Evolutionary conservation across 2,797 vertebrate genomes (phyloP), one percentile per base, ranked within the genome.

Genomic region (Leptodactylus fallax): DNA sequence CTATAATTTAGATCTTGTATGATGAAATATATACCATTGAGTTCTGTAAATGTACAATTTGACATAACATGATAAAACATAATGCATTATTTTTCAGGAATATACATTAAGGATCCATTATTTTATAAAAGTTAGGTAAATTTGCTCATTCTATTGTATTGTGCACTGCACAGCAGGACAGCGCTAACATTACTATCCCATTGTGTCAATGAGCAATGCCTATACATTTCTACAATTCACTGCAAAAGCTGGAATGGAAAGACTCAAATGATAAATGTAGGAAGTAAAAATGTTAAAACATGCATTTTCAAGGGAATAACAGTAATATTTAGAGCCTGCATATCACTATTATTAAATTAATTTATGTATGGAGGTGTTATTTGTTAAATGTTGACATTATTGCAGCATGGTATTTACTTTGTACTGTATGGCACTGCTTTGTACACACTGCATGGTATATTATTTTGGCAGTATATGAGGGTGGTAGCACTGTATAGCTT

Each of bases 1-100:
- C 27, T 85, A 53, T 85, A 85, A 85, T 85, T 85, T 85, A 51
- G 16, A 85, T 63, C 58, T 53, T 6, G 11, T 6, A n/a, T 45
- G 12, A 21, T 74, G 36, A 60, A 84, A 81, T 56, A 25, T 77
- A 74, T 63, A 21, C n/a, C 36, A 77, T 77, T 63, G 14, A 63
- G 72, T 63, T 49, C 16, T 63, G n/a, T 17, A 55, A 76, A 63
- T 74, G 25, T 63, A 65, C 8, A 85, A 60, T 85, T 63, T 85
- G n/a, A 65, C 58, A 63, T 74, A 61, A 51, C 47, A 85, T 63
- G 58, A 51, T 51, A 85, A 85, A 85, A 77, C 12, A 77, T 12
- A 11, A 51, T 85, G 27, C 21, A 12, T 60, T 61, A 53, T 63
- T 85, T 77, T 85, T 77, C 45, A 21, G 16, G 56, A 77, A 76